Base-by-base conservation (phyloP, 2,888 invertebrate species). In the Cerastis rubricosa region DNA sequence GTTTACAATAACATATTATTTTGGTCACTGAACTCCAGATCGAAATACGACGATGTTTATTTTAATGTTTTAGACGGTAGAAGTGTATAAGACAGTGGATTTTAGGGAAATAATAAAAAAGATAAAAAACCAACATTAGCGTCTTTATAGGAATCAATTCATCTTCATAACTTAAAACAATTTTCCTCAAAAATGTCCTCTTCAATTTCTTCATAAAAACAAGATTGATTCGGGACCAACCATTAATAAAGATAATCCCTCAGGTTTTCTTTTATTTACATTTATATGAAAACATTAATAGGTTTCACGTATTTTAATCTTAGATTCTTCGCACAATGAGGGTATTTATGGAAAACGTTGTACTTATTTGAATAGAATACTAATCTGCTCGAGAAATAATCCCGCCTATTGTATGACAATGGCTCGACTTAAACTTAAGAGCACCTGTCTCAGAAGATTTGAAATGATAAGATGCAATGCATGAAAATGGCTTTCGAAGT, bases 271-370 rank as follows among this genome's bases (percentile, higher is more conserved):
- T n/a, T 86, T 92, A 94, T 95, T 94, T 93, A 92, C 93, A 94
- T 94, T 92, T 93, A 92, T 93, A 94, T 94, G 89, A 91, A 89
- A 93, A 93, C 89, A 90, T 91, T 90, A 93, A 94, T 93, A 90
- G 90, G 87, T 87, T 91, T 91, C 78, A 85, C 82, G 85, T 83
- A 86, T 88, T 90, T 89, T 88, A 90, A 91, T 90, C 85, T 89
- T 49, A 83, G 74, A 90, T 89, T 90, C 85, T 88, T 61, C 81
- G 73, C 71, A 88, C 84, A 89, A 89, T 85, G 81, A 81, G 76
- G 74, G 81, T 86, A 87, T 85, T 88, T 82, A 83, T 74, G 49
- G 67, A 81, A 51, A 84, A 82, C 75, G 51, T 74, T 85, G 80
- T 35, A 82, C 79, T 80, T 85, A 85, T 88, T 86, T 89, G 80